phyloP scores from a whole-genome alignment of 2,888 invertebrate genomes.

The Torymus texanus region DNA sequence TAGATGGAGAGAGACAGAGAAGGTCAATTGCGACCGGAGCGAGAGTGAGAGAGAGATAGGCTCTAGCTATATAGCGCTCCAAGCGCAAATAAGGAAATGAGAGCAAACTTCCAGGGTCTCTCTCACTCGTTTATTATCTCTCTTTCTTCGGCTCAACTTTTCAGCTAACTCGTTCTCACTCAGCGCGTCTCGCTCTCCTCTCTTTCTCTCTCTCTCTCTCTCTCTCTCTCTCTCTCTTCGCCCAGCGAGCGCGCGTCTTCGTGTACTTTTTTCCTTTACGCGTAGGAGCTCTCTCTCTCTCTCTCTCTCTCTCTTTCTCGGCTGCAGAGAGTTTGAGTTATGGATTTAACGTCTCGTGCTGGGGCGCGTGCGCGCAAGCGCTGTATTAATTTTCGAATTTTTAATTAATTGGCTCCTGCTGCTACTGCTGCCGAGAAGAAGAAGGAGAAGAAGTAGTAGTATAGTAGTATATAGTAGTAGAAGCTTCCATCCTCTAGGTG shows the following conservation, averaged over 20 bases:
- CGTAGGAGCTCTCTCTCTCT: background rate
- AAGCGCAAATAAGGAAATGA: conserved; percentile 56
- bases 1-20: conserved; percentile 6
- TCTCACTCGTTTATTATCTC: conserved; percentile 40
- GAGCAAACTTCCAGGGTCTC: conserved; percentile 50
- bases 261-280: background rate
- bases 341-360: conserved; percentile 33
- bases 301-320: conserved; percentile 12
- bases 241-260: background rate
- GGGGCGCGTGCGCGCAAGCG: background rate
- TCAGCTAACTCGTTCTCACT: conserved; percentile 36
- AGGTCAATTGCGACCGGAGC: conserved; percentile 53
- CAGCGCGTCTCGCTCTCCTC: background rate
- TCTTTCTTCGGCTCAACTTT: conserved; percentile 53
- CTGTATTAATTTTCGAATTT: conserved; percentile 50
- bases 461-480: too few species aligned
- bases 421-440: too few species aligned
- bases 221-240: conserved; percentile 4
- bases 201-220: conserved; percentile 13
- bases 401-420: conserved; percentile 44
- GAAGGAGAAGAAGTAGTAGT: too few species aligned
- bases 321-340: conserved; percentile 44
- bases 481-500: too few species aligned
- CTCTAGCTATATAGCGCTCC: too few species aligned
- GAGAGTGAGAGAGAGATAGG: background rate